phyloP scores from a whole-genome alignment of 2,797 vertebrate genomes.

The Enteromius unitaeniatus region DNA sequence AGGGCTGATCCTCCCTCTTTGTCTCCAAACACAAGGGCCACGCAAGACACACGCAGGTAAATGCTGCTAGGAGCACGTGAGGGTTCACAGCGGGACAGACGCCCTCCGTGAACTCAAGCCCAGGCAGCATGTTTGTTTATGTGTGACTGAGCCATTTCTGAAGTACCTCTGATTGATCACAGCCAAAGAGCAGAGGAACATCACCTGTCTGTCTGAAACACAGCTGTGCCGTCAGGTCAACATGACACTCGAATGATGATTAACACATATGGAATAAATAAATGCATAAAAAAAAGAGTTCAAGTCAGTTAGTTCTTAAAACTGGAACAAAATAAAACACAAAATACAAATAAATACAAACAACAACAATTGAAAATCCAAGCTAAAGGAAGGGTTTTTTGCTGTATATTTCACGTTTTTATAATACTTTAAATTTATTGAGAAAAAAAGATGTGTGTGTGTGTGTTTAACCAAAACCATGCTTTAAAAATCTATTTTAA shows the following conservation, averaged over 20 bases:
- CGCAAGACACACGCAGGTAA: constrained; percentile 41
- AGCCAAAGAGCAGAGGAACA: background rate
- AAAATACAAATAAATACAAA: too few species aligned
- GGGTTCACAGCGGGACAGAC: constrained; percentile 30
- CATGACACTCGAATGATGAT: background rate
- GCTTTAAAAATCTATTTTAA: too few species aligned
- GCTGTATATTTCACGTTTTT: background rate
- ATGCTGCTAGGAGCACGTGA: background rate
- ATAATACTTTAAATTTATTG: background rate
- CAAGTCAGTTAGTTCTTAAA: background rate
- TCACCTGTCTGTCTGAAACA: background rate
- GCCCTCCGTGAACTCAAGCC: background rate
- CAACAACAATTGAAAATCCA: background rate
- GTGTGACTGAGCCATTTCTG: background rate
- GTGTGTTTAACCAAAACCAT: too few species aligned
- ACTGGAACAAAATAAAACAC: background rate
- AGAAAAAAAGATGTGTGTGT: too few species aligned
- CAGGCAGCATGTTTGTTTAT: background rate
- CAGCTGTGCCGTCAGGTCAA: background rate
- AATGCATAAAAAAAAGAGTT: background rate
- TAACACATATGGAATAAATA: constrained; percentile 3
- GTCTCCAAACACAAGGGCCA: constrained; percentile 28
- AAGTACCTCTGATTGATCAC: constrained; percentile 21
- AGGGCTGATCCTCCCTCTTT: constrained; percentile 57
- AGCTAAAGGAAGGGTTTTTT: background rate